These are phyloP conservation scores for Ochropacha duplaris DNA, from an alignment of 2,888 invertebrate species.

Conservation along the genomic window DNA sequence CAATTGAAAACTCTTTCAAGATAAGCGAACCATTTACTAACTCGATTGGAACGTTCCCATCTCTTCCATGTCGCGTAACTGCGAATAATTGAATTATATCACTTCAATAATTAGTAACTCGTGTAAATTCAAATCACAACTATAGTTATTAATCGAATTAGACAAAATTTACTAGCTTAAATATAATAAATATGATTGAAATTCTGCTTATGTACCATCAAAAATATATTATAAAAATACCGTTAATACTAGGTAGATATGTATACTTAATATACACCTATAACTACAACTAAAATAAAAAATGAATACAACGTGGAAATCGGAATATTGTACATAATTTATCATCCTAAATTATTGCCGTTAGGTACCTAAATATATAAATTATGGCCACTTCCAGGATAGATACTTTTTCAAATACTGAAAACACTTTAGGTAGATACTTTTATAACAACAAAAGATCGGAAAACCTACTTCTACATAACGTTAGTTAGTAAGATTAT, in stretches of 20 bases:
- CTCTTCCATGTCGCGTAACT: too few species aligned
- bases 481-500: background rate
- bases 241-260: background rate
- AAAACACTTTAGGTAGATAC: background rate
- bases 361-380: background rate
- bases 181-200: background rate
- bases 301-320: background rate
- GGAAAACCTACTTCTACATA: background rate
- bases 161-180: background rate
- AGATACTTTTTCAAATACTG: slow-evolving; percentile 11
- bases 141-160: too few species aligned
- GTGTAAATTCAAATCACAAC: too few species aligned
- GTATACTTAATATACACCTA: background rate
- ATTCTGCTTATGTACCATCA: background rate
- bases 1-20: too few species aligned
- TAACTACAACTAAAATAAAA: background rate
- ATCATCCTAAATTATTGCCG: background rate
- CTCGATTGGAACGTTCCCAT: too few species aligned
- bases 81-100: too few species aligned
- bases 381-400: slow-evolving; percentile 31
- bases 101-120: too few species aligned
- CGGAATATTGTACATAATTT: background rate
- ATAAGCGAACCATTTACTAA: too few species aligned
- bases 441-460: background rate
- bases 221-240: background rate